Percentiles rank a stretch among this genome's conserved stretches.
Evolutionary conservation across 2,797 vertebrate genomes (phyloP).

Genomic region (Cuniculus paca): DNA sequence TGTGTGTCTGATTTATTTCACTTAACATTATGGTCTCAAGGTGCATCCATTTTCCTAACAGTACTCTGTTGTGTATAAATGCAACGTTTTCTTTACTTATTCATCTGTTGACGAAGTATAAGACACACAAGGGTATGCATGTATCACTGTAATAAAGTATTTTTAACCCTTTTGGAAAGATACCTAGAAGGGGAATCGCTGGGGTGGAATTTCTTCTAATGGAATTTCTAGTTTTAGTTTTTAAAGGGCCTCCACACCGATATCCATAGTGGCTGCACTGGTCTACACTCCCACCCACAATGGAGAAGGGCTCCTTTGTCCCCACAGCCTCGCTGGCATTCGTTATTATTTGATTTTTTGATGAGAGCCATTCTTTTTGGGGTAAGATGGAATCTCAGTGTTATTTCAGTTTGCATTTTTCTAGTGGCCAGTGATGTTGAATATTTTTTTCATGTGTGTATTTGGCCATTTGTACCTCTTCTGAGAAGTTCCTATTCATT

Average conservation of each 20-base stretch:
- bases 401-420: too few relatives aligned
- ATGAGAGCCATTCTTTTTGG: background rate
- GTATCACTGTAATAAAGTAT: background rate
- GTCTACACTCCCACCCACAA: background rate
- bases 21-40: background rate
- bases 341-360: background rate
- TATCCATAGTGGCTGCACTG: background rate
- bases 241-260: background rate
- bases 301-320: background rate
- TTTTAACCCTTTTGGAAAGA: background rate
- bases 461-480: background rate
- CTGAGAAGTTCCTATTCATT: background rate
- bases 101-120: background rate
- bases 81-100: background rate
- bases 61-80: background rate
- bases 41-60: background rate
- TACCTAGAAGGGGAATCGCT: background rate
- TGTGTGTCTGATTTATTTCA: background rate
- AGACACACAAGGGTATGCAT: background rate
- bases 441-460: too few relatives aligned
- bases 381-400: too few relatives aligned
- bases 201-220: background rate
- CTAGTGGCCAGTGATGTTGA: too few relatives aligned
- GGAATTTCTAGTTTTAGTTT: background rate
- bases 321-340: background rate